A percentile compares a stretch with the other conserved stretches of the same genome.
phyloP scores from a whole-genome alignment of 2,888 invertebrate species.

The Xestia rhomboidea region DNA sequence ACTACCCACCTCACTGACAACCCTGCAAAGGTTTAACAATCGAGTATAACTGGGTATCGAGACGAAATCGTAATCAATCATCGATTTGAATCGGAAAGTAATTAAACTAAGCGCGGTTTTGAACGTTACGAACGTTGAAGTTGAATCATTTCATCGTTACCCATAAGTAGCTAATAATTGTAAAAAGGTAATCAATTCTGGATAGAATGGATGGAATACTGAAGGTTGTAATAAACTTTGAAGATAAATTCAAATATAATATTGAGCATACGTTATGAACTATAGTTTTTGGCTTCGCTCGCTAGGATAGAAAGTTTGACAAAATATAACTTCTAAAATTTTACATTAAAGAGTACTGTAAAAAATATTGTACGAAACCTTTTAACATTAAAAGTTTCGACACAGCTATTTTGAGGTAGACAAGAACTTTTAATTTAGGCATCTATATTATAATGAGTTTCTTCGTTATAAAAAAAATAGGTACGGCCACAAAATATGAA shows the following conservation, averaged over 20 bases:
- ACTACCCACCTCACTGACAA: conserved; percentile 17
- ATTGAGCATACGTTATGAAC: conserved; percentile 26
- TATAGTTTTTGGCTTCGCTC: conserved; percentile 15
- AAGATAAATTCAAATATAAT: conserved; percentile 47
- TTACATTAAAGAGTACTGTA: conserved; percentile 14
- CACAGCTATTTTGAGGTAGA: conserved; percentile 25
- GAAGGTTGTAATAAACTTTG: conserved; percentile 45
- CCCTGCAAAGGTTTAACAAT: conserved; percentile 47
- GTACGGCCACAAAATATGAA: background rate
- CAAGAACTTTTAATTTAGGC: conserved; percentile 30
- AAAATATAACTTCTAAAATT: conserved; percentile 46
- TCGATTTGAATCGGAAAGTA: conserved; percentile 70
- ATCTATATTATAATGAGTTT: conserved; percentile 34
- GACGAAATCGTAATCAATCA: conserved; percentile 69
- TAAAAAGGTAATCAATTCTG: conserved; percentile 67
- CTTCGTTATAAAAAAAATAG: background rate
- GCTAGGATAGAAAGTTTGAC: conserved; percentile 37
- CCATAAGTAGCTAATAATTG: conserved; percentile 65
- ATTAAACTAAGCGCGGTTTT: conserved; percentile 64
- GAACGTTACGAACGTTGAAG: conserved; percentile 50
- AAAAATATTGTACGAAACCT: conserved; percentile 25
- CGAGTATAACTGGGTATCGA: conserved; percentile 46
- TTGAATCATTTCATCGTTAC: conserved; percentile 64
- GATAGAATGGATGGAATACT: conserved; percentile 48
- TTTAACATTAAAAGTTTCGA: conserved; percentile 18